Percentiles rank a stretch among this genome's conserved stretches.
These are phyloP conservation scores for Zapus hudsonius DNA, from an alignment of 2,113 vertebrate species.

Conservation along the genomic window DNA sequence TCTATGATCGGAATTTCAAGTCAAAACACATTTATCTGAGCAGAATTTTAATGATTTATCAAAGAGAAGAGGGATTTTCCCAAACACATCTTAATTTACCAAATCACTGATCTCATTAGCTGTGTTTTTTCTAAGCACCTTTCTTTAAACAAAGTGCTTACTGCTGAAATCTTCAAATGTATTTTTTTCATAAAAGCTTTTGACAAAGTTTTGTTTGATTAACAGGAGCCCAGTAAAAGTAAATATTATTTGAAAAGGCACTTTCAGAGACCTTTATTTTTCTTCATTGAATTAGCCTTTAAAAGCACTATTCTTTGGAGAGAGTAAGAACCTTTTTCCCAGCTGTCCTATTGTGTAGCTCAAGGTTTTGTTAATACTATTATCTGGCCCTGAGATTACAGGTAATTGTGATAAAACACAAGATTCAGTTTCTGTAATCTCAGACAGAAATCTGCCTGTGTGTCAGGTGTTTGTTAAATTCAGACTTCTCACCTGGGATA, in stretches of 20 bases:
- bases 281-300: conserved; percentile 73
- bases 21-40: conserved; percentile 81
- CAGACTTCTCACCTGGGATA: conserved; percentile 71
- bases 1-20: conserved; percentile 79
- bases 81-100: conserved; percentile 77
- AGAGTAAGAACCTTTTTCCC: conserved; percentile 64
- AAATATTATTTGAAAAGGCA: conserved; percentile 79
- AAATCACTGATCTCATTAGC: conserved; percentile 68
- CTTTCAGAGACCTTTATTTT: conserved; percentile 74
- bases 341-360: conserved; percentile 80
- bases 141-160: conserved; percentile 68
- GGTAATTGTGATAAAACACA: conserved; percentile 80
- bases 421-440: conserved; percentile 79
- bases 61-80: conserved; percentile 79
- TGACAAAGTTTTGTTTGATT: conserved; percentile 81
- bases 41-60: conserved; percentile 82
- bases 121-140: conserved; percentile 70
- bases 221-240: conserved; percentile 75
- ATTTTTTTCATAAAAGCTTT: conserved; percentile 69
- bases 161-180: conserved; percentile 65
- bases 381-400: conserved; percentile 78
- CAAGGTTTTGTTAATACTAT: conserved; percentile 71
- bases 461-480: conserved; percentile 60
- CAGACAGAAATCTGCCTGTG: conserved; percentile 74
- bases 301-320: conserved; percentile 71